Percentiles rank a stretch among this genome's conserved stretches.
Evolutionary conservation across 2,113 vertebrate genomes (phyloP).

Genomic region (Lepisosteus oculatus): DNA sequence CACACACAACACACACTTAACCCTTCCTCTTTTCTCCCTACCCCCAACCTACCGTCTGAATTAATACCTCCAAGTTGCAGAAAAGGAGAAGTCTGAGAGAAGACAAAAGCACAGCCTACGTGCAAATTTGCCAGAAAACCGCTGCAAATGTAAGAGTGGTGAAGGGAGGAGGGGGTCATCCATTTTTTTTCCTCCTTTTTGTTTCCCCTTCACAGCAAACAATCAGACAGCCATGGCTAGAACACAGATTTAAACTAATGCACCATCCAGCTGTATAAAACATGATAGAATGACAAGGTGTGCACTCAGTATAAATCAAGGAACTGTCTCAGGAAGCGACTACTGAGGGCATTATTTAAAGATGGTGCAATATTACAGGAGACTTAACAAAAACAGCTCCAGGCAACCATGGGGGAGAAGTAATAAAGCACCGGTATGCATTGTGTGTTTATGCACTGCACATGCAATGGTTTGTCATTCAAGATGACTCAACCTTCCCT

Average conservation of each 20-base stretch:
- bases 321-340: slow-evolving; percentile 6
- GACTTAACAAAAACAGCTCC: slow-evolving; percentile 26
- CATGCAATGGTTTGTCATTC: slow-evolving; percentile 26
- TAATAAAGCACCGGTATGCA: slow-evolving; percentile 25
- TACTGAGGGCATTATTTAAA: slow-evolving; percentile 32
- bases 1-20: too few species aligned
- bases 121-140: too few species aligned
- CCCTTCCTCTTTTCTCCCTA: too few species aligned
- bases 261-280: slow-evolving; percentile 32
- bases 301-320: slow-evolving; percentile 9
- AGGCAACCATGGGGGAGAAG: slow-evolving; percentile 13
- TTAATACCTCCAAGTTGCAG: too few species aligned
- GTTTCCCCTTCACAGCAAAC: background rate
- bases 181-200: too few species aligned
- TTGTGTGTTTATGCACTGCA: slow-evolving; percentile 15
- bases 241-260: slow-evolving; percentile 31
- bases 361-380: slow-evolving; percentile 26
- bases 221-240: background rate
- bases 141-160: too few species aligned
- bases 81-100: too few species aligned
- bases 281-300: slow-evolving; percentile 19
- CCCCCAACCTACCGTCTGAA: too few species aligned
- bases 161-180: too few species aligned
- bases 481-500: slow-evolving; percentile 2
- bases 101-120: too few species aligned